Base-by-base conservation (phyloP, 2,797 vertebrate genomes). In the Mormyrops attenuatus region DNA sequence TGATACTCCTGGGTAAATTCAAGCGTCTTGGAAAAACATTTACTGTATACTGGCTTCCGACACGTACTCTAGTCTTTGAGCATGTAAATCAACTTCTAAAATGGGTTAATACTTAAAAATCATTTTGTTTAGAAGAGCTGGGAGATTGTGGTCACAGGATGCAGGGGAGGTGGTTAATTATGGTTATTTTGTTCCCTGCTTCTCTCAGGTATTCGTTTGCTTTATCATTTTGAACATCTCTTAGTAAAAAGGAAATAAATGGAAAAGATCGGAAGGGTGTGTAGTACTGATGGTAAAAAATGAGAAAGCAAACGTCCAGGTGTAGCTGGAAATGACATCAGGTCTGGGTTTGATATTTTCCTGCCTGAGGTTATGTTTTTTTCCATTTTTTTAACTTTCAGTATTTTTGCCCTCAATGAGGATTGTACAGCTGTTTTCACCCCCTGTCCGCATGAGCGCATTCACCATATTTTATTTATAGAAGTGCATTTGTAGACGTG, bases 351-450 rank as follows among this genome's bases (percentile, higher is more conserved):
- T 88, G 52, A 92, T 92, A 91, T 91, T 91, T 92, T 92, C 90
- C 93, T 94, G 90, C 89, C 90, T 93, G 88, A 60, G 90, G 63
- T 53, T 90, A 91, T 93, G 92, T 92, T 90, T 93, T 91, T 91
- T 8, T 3, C 26, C 26, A 91, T 92, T 91, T 93, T 94, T 93
- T 91, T 22, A 60, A 93, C 94, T 94, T 69, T 66, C 87, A 88
- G 95, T 96, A 97, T 97, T 96, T 96, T 95, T 99, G 96, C 97
- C 97, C 97, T 98, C 98, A 98, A 94, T 98, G 97, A 99, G 97
- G 97, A 98, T 96, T 97, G 95, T 96, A 97, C 97, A 96, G 94
- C 94, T 92, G 91, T 95, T 95, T 95, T 96, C 95, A 95, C 95
- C 95, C 95, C 93, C 94, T 97, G 96, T 97, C 94, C 95, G 95